Evolutionary conservation across 2,888 invertebrate genomes (phyloP).

Genomic region (Diarsia brunnea): DNA sequence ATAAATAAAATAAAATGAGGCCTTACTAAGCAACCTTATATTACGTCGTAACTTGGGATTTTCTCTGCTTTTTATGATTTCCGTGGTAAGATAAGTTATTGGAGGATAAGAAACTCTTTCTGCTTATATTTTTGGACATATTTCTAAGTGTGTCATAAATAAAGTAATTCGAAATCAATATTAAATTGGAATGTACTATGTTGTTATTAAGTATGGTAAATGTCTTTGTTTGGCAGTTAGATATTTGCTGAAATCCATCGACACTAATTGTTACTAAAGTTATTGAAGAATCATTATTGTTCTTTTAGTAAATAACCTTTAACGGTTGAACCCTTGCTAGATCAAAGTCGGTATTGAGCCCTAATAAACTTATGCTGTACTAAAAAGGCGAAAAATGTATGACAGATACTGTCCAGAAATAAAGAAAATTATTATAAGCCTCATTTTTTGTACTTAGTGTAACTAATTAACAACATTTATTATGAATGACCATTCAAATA

Average conservation of each 20-base stretch:
- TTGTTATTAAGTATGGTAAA: not conserved
- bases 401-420: not conserved
- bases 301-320: not conserved
- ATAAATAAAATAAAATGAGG: conserved; percentile 1
- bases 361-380: no score
- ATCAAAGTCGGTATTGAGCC: not conserved
- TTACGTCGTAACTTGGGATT: conserved; percentile 22
- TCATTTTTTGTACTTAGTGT: no score
- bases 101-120: no score
- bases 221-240: not conserved
- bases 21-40: conserved; percentile 3
- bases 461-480: not conserved
- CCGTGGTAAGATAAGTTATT: not conserved
- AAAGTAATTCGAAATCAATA: not conserved
- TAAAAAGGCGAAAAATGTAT: not conserved
- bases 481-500: not conserved
- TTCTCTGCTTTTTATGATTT: conserved; percentile 9
- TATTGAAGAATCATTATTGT: not conserved
- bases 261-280: not conserved
- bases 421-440: no score
- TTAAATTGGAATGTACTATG: not conserved
- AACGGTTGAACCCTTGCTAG: conserved; percentile 1
- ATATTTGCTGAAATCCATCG: not conserved
- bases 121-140: not conserved
- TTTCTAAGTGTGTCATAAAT: not conserved